Evolutionary conservation across 1,140 invertebrate genomes (phyloP).

Genomic region (Ceratitis capitata): DNA sequence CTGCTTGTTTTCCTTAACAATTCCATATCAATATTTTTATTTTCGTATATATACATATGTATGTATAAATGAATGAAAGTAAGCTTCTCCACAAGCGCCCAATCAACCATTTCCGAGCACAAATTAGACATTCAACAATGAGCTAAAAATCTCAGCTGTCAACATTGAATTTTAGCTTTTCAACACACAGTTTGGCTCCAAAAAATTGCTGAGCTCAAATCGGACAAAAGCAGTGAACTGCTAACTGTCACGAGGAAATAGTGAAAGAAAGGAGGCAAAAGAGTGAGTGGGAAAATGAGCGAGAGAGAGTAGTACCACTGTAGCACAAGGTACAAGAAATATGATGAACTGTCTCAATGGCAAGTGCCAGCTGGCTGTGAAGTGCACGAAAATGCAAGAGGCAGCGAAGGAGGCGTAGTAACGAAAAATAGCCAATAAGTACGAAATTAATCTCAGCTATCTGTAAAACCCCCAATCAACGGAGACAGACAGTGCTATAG

Average conservation of each 20-base stretch:
- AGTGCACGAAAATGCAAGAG: too few relatives aligned
- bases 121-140: neutral
- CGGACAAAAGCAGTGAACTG: neutral
- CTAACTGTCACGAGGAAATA: too few relatives aligned
- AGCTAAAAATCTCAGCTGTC: slow-evolving; percentile 4
- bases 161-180: slow-evolving; percentile 31
- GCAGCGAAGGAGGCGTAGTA: neutral
- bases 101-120: neutral
- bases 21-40: too few relatives aligned
- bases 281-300: neutral
- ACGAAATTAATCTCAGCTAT: slow-evolving; percentile 22
- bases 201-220: neutral
- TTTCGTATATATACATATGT: too few relatives aligned
- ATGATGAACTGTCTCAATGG: neutral
- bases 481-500: neutral
- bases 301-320: neutral
- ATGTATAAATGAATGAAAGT: too few relatives aligned
- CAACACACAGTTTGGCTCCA: neutral
- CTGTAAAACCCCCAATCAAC: neutral
- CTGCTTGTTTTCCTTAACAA: too few relatives aligned
- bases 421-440: slow-evolving; percentile 37
- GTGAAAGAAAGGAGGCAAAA: too few relatives aligned
- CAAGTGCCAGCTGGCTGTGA: neutral
- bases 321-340: neutral
- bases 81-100: too few relatives aligned